Base-by-base conservation (phyloP, 2,113 vertebrate genomes). In the Mugil cephalus region DNA sequence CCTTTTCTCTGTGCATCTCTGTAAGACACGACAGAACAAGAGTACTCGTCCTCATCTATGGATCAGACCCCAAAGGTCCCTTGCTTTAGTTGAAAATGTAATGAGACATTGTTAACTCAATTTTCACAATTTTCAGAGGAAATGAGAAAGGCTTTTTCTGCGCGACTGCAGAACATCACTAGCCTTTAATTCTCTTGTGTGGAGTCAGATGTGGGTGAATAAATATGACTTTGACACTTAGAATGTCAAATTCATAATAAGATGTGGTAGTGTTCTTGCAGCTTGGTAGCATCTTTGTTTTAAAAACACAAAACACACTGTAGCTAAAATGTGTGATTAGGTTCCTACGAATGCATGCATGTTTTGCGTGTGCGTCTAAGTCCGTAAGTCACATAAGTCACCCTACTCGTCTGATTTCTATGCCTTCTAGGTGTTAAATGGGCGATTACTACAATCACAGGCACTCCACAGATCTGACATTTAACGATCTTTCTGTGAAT, bases 41-140 rank as follows among this genome's bases (percentile, higher is more conserved):
- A 86, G 87, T 86, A 77, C 89, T 93, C 86, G 80, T 89, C 71
- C 69, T 83, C 82, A 85, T 88, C 85, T 87, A 72, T 81, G 82
- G 85, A 87, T 90, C 87, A 81, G 84, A 88, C 87, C 88, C 88
- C 86, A 91, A 91, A 92, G 91, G 90, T 89, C 87, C 81, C 83
- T 81, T 80, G 63, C 84, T 91, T 88, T 88, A 75, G 86, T 89
- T 14, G 35, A 54, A 87, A 85, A 91, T 88, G 90, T 89, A 93
- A 91, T 89, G 84, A 90, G 92, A 92, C 91, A 85, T 88, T 93
- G 87, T 92, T 93, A 90, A 90, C 86, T 92, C 87, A 88, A 92
- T 92, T 92, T 91, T 87, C 78, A 63, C 69, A 72, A 59, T 90
- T 88, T 90, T 80, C 74, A 73, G 51, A 88, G 70, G 78, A 84